Percentiles rank a stretch among this genome's conserved stretches.
phyloP scores from a whole-genome alignment of 2,113 vertebrate species.

The Nibea coibor region DNA sequence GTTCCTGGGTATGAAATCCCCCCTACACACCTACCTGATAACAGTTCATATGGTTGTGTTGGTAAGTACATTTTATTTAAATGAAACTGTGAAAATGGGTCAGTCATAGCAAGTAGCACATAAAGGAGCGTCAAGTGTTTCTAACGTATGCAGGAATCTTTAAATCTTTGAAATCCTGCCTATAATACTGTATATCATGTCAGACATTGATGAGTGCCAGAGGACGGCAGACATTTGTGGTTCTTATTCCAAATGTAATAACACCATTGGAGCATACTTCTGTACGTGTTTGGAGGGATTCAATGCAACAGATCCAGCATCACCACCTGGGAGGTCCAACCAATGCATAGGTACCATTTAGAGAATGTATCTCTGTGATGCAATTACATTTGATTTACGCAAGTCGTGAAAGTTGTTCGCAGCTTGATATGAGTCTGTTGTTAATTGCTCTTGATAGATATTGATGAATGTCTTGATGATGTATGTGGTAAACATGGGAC shows the following conservation, averaged over 20 bases:
- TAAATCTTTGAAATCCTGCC: not conserved
- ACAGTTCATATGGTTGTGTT: constrained; percentile 62
- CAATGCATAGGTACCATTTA: constrained; percentile 43
- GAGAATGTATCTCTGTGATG: not conserved
- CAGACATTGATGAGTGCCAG: constrained; percentile 70
- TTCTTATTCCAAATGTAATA: constrained; percentile 11
- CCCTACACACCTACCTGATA: fast-evolving
- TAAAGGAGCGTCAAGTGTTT: too few species aligned
- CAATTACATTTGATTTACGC: not conserved
- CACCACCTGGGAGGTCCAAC: fast-evolving
- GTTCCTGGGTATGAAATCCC: constrained; percentile 50
- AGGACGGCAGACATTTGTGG: not conserved
- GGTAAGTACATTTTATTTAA: constrained; percentile 50
- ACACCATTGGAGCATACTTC: constrained; percentile 36
- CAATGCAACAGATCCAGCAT: not conserved
- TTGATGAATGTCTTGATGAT: constrained; percentile 56
- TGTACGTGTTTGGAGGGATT: constrained; percentile 58
- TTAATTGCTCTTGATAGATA: constrained; percentile 38
- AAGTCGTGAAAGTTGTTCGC: not conserved
- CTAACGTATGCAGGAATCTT: not conserved
- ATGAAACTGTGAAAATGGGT: too few species aligned
- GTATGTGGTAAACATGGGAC: constrained; percentile 52
- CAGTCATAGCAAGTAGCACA: too few species aligned
- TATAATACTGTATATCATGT: not conserved
- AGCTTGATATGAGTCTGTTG: not conserved